phyloP scores from a whole-genome alignment of 2,888 invertebrate genomes.

The Dascillus cervinus region DNA sequence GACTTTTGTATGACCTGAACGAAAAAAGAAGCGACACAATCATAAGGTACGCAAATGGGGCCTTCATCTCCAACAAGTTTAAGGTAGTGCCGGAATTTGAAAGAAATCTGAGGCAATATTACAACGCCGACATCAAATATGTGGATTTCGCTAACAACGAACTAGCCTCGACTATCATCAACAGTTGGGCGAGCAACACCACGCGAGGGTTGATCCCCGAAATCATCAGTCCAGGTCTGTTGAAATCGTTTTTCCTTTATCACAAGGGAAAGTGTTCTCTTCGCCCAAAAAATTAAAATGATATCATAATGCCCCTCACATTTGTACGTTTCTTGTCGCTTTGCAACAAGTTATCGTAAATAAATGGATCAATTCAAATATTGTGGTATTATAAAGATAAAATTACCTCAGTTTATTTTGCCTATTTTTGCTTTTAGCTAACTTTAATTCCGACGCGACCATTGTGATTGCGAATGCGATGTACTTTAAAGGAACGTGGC shows the following conservation, averaged over 20 bases:
- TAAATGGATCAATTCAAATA: too few species aligned
- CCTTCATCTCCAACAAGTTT: constrained; percentile 44
- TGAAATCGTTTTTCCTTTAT: neutral
- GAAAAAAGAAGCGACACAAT: constrained; percentile 1
- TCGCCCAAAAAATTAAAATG: too few species aligned
- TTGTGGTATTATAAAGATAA: neutral
- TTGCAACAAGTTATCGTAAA: too few species aligned
- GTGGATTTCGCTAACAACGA: constrained; percentile 47
- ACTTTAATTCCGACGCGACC: constrained; percentile 46
- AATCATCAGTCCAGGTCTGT: constrained; percentile 48
- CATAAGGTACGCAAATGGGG: constrained; percentile 45
- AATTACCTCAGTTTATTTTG: constrained; percentile 21
- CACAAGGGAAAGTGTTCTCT: too few species aligned
- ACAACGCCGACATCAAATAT: constrained; percentile 43
- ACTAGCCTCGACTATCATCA: constrained; percentile 45
- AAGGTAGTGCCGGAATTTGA: constrained; percentile 43
- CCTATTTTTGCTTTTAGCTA: too few species aligned
- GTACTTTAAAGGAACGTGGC: constrained; percentile 75
- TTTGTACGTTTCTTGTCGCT: too few species aligned
- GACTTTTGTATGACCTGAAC: constrained; percentile 13
- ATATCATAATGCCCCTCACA: too few species aligned
- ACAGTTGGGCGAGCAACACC: constrained; percentile 50
- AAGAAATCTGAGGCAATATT: constrained; percentile 41
- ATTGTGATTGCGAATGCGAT: constrained; percentile 69
- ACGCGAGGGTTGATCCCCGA: constrained; percentile 51